Conservation (phyloP, 1,140 invertebrate genomes). For the Megalopta genalis region DNA sequence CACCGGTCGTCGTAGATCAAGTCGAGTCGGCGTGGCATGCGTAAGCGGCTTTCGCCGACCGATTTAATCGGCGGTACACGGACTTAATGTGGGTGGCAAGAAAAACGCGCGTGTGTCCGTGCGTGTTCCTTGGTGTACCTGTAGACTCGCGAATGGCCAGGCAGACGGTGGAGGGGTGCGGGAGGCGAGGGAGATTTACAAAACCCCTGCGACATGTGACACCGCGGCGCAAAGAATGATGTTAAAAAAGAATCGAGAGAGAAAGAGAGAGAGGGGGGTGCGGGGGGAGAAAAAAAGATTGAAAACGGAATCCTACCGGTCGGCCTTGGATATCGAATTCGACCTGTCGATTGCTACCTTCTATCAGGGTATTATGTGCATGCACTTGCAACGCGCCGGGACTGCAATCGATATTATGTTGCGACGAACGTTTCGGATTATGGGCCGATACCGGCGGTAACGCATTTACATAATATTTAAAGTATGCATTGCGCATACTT, state of each 20-base stretch:
- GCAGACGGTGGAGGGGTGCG: too few species aligned
- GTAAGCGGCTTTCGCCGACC: constrained; percentile 54
- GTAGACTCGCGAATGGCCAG: too few species aligned
- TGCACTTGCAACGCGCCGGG: neutral
- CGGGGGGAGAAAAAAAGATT: too few species aligned
- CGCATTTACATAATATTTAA: neutral
- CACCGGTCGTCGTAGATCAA: constrained; percentile 46
- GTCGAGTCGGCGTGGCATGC: constrained; percentile 14
- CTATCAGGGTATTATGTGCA: constrained; percentile 10
- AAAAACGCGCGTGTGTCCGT: constrained; percentile 8
- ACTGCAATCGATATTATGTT: constrained; percentile 29
- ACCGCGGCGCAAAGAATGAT: constrained; percentile 24
- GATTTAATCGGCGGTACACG: constrained; percentile 51
- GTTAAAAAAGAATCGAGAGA: neutral
- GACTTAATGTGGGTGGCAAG: constrained; percentile 47
- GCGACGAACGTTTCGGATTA: constrained; percentile 7
- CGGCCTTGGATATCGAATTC: constrained; percentile 49
- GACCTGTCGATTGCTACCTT: constrained; percentile 37
- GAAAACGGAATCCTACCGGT: constrained; percentile 30
- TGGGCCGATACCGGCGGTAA: neutral
- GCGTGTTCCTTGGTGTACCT: constrained; percentile 12
- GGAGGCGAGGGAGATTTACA: constrained; percentile 11
- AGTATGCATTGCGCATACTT: neutral
- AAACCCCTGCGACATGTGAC: constrained; percentile 25
- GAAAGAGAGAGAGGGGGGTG: too few species aligned